A percentile compares a stretch with the other conserved stretches of the same genome.
Evolutionary conservation across 2,797 vertebrate genomes (phyloP).

Genomic region (Hapalemur alaotrensis): DNA sequence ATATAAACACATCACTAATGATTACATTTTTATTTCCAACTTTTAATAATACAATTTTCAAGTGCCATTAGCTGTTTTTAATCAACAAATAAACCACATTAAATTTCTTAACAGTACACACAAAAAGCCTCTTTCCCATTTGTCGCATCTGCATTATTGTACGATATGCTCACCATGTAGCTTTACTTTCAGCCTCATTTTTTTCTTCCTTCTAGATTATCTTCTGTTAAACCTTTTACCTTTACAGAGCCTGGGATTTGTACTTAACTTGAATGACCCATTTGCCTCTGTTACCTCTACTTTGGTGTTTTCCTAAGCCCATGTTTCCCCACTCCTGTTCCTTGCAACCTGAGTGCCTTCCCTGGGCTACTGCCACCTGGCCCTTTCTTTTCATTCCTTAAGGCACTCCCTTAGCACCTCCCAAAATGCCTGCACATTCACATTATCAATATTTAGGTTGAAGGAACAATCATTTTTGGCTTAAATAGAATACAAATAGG

Average conservation of each 20-base stretch:
- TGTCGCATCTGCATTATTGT: background rate
- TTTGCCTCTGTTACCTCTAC: background rate
- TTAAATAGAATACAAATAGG: background rate
- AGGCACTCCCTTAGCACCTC: background rate
- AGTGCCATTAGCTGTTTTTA: background rate
- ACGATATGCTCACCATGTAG: background rate
- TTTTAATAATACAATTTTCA: background rate
- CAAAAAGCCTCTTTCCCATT: background rate
- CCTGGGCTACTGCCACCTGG: accelerated
- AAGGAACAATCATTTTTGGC: background rate
- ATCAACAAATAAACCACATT: background rate
- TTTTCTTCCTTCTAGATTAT: background rate
- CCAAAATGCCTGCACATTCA: background rate
- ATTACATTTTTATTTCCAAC: constrained; percentile 28
- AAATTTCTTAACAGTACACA: background rate
- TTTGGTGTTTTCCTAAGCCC: background rate
- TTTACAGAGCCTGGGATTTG: background rate
- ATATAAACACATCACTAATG: background rate
- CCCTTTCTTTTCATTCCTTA: background rate
- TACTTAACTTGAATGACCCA: background rate
- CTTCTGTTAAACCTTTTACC: constrained; percentile 1
- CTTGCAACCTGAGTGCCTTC: background rate
- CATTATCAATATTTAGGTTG: background rate
- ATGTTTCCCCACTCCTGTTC: background rate
- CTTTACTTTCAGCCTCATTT: background rate